Percentiles rank a stretch among this genome's conserved stretches.
Conservation (phyloP, 2,113 vertebrate genomes). For the Cyprinodon brontotheroides region DNA sequence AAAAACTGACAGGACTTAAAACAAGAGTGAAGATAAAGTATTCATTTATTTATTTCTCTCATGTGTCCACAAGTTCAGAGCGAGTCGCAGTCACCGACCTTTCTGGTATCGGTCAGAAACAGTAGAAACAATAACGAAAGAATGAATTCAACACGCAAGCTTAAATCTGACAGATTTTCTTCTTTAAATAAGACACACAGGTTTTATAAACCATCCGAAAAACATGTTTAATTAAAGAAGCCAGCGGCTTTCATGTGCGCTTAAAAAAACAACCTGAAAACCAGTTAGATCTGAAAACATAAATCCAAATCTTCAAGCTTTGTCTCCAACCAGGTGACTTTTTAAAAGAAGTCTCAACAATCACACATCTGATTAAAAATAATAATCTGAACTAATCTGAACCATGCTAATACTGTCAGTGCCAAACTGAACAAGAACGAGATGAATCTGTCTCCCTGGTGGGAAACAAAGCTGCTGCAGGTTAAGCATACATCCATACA, state of each 20-base stretch:
- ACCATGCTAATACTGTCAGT: conserved; percentile 45
- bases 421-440: conserved; percentile 28
- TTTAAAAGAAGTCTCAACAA: conserved; percentile 18
- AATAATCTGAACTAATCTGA: conserved; percentile 11
- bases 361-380: not conserved
- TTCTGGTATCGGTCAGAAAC: conserved; percentile 40
- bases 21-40: conserved; percentile 44
- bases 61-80: conserved; percentile 43
- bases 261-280: conserved; percentile 8
- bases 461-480: conserved; percentile 42
- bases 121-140: conserved; percentile 19
- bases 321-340: conserved; percentile 39
- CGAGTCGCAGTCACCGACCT: conserved; percentile 32
- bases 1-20: not conserved
- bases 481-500: conserved; percentile 23
- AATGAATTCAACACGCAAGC: conserved; percentile 41
- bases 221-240: conserved; percentile 11
- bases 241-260: conserved; percentile 12
- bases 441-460: conserved; percentile 4
- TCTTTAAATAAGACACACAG: conserved; percentile 24
- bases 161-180: conserved; percentile 39
- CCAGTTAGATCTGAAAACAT: conserved; percentile 32
- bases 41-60: conserved; percentile 70
- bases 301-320: conserved; percentile 38
- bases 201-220: conserved; percentile 4